Conservation (phyloP, 1,140 invertebrate genomes). For the Mactra quadrangularis region DNA sequence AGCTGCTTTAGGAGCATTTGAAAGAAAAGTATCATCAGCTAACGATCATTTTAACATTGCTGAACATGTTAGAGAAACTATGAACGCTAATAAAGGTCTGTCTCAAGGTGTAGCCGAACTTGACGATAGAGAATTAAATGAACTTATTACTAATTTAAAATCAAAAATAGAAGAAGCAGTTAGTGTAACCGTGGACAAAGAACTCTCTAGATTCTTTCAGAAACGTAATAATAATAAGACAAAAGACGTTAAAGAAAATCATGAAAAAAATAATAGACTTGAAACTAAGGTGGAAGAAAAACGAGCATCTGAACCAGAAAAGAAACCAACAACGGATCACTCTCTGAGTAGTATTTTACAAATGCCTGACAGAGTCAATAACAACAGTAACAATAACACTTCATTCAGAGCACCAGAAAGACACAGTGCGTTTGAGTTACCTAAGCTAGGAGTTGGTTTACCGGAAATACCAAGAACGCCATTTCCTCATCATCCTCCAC, state of each 20-base stretch:
- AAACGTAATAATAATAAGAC: conserved; percentile 57
- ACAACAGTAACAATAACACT: conserved; percentile 8
- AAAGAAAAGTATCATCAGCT: conserved; percentile 46
- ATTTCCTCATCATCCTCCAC: conserved; percentile 69
- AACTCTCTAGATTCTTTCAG: conserved; percentile 81
- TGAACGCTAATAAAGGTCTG: conserved; percentile 51
- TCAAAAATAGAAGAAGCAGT: conserved; percentile 92
- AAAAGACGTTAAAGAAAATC: conserved; percentile 12
- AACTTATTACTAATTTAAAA: conserved; percentile 90
- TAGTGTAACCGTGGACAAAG: conserved; percentile 82
- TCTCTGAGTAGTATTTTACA: conserved; percentile 48
- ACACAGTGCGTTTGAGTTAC: conserved; percentile 77
- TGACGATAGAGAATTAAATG: conserved; percentile 89
- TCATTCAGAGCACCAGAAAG: conserved; percentile 67
- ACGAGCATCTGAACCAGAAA: conserved; percentile 45
- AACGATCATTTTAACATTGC: conserved; percentile 57
- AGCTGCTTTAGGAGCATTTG: conserved; percentile 37
- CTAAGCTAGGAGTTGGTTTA: conserved; percentile 59
- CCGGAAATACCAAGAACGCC: conserved; percentile 64
- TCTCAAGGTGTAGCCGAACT: conserved; percentile 64
- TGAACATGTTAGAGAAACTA: conserved; percentile 56
- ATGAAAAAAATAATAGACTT: conserved; percentile 38
- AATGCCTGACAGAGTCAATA: conserved; percentile 50
- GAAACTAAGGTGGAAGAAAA: conserved; percentile 62
- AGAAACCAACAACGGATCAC: conserved; percentile 61